Evolutionary conservation across 1,140 invertebrate genomes (phyloP), one percentile per base, ranked within the genome.

Genomic region (Rhysida immarginata): DNA sequence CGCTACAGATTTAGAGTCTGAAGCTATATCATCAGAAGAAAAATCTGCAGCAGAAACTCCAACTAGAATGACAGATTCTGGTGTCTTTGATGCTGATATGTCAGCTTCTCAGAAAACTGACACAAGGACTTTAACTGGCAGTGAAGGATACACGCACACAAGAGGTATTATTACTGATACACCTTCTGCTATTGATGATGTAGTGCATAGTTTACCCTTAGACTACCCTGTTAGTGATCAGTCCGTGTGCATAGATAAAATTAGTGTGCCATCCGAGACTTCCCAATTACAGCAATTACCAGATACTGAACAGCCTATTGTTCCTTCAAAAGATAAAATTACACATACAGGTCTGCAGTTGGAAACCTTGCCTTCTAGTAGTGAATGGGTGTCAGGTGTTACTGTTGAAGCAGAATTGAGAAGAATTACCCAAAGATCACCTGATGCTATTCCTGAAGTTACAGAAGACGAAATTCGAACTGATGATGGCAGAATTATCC

Each of bases 61-160:
- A 24, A 51, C 49, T 11, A 25, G 49, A 25, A 51, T 51, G 49
- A 25, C 49, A 3, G 49, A 51, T 27, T 51, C 49, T 51, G 49
- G 49, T 16, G 24, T 51, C 8, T 51, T 51, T 51, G 49, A 51
- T 16, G 49, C 16, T 2, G 49, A 51, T 21, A 51, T 11, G 8
- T 26, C 26, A 3, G 21, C 23, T 27, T n/a, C n/a, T n/a, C 13
- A 20, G 13, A 16, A 21, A n/a, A 3, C 8, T n/a, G 49, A 23
- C 18, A 5, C 21, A 8, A 46, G 21, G 26, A 26, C 49, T n/a
- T 8, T 26, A 27, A 25, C 24, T 25, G 13, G 5, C 20, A 3
- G 3, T 18, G 44, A 46, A 18, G 44, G 5, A 20, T 8, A 46
- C 44, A 46, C 5, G 18, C 44, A 23, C 8, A 23, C 5, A 20